phyloP scores from a whole-genome alignment of 2,797 vertebrate genomes.

The Acipenser oxyrinchus region DNA sequence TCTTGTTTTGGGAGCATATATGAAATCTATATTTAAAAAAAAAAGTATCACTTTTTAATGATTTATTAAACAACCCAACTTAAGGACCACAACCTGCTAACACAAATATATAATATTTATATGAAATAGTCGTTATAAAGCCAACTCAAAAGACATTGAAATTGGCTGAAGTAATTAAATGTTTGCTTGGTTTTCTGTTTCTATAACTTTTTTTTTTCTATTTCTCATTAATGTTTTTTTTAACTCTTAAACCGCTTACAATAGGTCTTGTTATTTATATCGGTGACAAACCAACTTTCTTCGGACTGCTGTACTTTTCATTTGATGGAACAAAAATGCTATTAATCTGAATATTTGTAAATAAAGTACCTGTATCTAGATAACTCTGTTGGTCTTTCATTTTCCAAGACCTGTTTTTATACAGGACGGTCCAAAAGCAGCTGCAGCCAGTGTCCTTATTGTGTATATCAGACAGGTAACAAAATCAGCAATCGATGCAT shows the following conservation, averaged over 20 bases:
- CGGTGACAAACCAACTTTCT: constrained; percentile 57
- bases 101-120: constrained; percentile 14
- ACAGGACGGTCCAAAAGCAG: no score
- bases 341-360: constrained; percentile 87
- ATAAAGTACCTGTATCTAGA: constrained; percentile 89
- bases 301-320: constrained; percentile 69
- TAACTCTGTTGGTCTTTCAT: constrained; percentile 28
- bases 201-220: constrained; percentile 15
- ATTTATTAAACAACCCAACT: not conserved
- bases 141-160: constrained; percentile 10
- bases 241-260: constrained; percentile 43
- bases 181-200: constrained; percentile 12
- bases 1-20: not conserved
- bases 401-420: not conserved
- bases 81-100: constrained; percentile 19
- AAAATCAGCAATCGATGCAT: no score
- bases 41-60: no score
- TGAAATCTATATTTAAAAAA: not conserved
- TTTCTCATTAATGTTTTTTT: constrained; percentile 18
- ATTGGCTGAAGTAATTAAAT: constrained; percentile 7
- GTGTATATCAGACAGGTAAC: no score
- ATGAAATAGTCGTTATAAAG: constrained; percentile 10
- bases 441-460: no score
- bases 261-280: constrained; percentile 59
- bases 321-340: constrained; percentile 66